A percentile compares a stretch with the other conserved stretches of the same genome.
Conservation (phyloP, 2,797 vertebrate species). For the Channa striata region DNA sequence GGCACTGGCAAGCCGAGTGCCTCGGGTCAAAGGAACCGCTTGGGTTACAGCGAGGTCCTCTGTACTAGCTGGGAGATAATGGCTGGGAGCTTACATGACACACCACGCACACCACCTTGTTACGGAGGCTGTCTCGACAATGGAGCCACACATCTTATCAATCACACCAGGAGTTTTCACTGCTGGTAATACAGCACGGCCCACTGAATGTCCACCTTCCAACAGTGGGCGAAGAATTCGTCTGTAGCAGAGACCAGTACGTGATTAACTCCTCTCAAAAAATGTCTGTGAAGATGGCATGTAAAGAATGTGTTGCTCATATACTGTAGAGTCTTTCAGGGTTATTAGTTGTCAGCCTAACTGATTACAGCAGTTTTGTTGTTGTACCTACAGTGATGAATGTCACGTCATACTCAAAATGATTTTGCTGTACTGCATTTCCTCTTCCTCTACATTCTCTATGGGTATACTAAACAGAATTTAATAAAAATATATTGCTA, state of each 20-base stretch:
- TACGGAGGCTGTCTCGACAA: conserved; percentile 54
- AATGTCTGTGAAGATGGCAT: background rate
- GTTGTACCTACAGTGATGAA: conserved; percentile 12
- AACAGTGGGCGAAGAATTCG: conserved; percentile 23
- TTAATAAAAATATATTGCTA: background rate
- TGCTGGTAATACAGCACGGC: conserved; percentile 21
- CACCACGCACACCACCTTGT: conserved; percentile 54
- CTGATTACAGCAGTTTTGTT: background rate
- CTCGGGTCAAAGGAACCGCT: conserved; percentile 70
- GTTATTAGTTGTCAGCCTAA: conserved; percentile 8
- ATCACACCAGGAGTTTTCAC: conserved; percentile 50
- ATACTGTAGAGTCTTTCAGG: conserved; percentile 5
- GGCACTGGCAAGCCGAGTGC: conserved; percentile 66
- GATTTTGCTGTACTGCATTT: conserved; percentile 6
- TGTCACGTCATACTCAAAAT: background rate
- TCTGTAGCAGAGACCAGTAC: background rate
- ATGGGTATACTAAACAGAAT: background rate
- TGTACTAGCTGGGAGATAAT: conserved; percentile 73
- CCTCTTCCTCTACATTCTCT: background rate
- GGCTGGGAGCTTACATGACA: conserved; percentile 70
- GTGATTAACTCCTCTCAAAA: background rate
- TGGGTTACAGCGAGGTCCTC: conserved; percentile 70
- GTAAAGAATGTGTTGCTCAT: background rate
- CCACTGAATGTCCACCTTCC: conserved; percentile 10
- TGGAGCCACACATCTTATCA: conserved; percentile 64